Conservation (phyloP, 2,113 vertebrate species). For the Colistium nudipinnis region DNA sequence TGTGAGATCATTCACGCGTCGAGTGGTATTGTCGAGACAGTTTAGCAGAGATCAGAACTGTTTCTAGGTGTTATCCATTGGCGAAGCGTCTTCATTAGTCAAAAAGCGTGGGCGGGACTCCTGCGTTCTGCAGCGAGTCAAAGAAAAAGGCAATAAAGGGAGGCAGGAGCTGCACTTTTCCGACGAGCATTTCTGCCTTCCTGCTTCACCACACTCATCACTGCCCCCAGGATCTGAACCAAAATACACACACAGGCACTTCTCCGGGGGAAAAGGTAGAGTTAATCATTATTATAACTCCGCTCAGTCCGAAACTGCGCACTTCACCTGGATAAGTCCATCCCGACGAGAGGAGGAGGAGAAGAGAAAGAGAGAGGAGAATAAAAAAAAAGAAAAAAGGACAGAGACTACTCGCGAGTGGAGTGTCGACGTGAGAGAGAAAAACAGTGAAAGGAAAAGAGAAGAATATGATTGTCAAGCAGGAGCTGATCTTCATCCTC, state of each 20-base stretch:
- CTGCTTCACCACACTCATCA: constrained; percentile 66
- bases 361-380: constrained; percentile 38
- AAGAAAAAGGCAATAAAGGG: constrained; percentile 77
- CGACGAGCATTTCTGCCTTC: constrained; percentile 77
- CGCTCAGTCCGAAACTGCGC: constrained; percentile 65
- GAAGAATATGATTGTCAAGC: constrained; percentile 83
- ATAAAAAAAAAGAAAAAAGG: constrained; percentile 22
- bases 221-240: constrained; percentile 71
- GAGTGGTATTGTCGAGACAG: constrained; percentile 43
- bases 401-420: constrained; percentile 49
- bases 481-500: constrained; percentile 80
- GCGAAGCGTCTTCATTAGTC: constrained; percentile 82
- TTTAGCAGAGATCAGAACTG: constrained; percentile 58
- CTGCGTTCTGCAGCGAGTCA: constrained; percentile 76
- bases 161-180: constrained; percentile 80
- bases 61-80: constrained; percentile 71
- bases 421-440: constrained; percentile 58
- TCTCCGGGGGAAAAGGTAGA: constrained; percentile 50
- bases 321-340: constrained; percentile 81
- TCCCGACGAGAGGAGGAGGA: constrained; percentile 51
- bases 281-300: constrained; percentile 75
- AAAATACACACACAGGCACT: constrained; percentile 52
- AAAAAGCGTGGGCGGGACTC: constrained; percentile 82
- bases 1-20: too few relatives aligned
- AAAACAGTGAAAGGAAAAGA: constrained; percentile 64